Evolutionary conservation across 2,888 invertebrate species (phyloP), one percentile per base, ranked within the genome.

Genomic region (Polia nebulosa): DNA sequence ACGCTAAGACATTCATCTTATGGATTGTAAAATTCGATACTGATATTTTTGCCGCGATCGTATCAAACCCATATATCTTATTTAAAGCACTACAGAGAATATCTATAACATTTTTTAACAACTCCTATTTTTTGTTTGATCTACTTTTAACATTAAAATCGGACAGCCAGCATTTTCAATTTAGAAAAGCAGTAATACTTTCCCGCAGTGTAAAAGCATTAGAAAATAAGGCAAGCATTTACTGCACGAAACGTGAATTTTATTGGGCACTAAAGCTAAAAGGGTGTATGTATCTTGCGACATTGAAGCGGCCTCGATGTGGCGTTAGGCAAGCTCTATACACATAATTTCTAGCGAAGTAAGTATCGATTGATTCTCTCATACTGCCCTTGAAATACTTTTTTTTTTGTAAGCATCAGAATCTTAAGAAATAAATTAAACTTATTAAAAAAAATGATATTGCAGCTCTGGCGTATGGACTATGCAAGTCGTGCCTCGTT

Each of bases 201-300:
- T 72, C 34, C 51, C 59, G 57, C 65, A 56, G 55, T 60, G 68
- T 76, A 76, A 75, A 83, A 84, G 84, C 86, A 88, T 86, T 85
- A 84, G 76, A 88, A 88, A 89, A 90, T 89, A 90, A 90, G 87
- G 87, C 88, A 90, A 90, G 89, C 89, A 91, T 91, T n/a, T 90
- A 89, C 80, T 77, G 84, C 85, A 83, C 86, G 88, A 89, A 89
- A 85, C 82, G 86, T 83, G 88, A 85, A 87, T 91, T 94, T 94
- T 94, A 94, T 94, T 85, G 87, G 82, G 84, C 82, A 91, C 87
- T 94, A 94, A 94, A 94, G 92, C 93, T 93, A 92, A 94, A 94
- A 95, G 92, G 94, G 92, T 92, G 91, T 89, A 88, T 87, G 63
- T 70, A 69, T 69, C 86, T 92, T 92, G 90, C 90, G 91, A 91